phyloP scores from a whole-genome alignment of 1,140 invertebrate genomes.

The Stegodyphus mimosarum region DNA sequence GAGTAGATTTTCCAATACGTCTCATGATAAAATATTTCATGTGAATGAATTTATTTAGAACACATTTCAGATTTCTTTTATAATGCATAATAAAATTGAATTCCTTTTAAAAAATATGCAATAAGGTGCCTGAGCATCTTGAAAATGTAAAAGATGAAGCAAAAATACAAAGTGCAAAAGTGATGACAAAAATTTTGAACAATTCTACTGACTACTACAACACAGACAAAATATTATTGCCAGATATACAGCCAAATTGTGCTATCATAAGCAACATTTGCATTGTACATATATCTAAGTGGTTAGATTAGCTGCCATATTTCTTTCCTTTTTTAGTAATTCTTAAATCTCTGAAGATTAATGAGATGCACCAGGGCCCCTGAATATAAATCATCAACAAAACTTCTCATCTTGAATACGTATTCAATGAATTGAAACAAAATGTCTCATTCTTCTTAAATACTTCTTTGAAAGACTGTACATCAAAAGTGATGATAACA shows the following conservation, averaged over 20 bases:
- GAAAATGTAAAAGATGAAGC: conserved; percentile 6
- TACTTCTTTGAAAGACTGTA: too few species aligned
- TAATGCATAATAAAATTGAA: too few species aligned
- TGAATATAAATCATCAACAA: not conserved
- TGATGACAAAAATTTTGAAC: conserved; percentile 4
- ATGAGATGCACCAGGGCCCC: not conserved
- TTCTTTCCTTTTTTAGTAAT: conserved; percentile 10
- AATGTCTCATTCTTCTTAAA: too few species aligned
- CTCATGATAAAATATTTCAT: too few species aligned
- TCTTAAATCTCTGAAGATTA: not conserved
- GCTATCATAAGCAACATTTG: conserved; percentile 58
- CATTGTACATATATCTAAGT: conserved; percentile 51
- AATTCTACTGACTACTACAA: conserved; percentile 41
- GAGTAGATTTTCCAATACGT: too few species aligned
- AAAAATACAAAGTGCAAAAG: not conserved
- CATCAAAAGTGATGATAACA: too few species aligned
- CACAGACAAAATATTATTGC: conserved; percentile 58
- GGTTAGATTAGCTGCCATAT: conserved; percentile 46
- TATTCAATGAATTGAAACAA: too few species aligned
- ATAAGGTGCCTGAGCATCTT: conserved; percentile 54
- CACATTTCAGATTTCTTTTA: too few species aligned
- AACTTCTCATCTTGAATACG: too few species aligned
- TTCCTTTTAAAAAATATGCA: not conserved
- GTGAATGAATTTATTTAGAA: too few species aligned
- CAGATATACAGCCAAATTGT: conserved; percentile 58